These are phyloP conservation scores for Microplitis deprimator DNA, from an alignment of 2,888 invertebrate species.

Conservation along the genomic window DNA sequence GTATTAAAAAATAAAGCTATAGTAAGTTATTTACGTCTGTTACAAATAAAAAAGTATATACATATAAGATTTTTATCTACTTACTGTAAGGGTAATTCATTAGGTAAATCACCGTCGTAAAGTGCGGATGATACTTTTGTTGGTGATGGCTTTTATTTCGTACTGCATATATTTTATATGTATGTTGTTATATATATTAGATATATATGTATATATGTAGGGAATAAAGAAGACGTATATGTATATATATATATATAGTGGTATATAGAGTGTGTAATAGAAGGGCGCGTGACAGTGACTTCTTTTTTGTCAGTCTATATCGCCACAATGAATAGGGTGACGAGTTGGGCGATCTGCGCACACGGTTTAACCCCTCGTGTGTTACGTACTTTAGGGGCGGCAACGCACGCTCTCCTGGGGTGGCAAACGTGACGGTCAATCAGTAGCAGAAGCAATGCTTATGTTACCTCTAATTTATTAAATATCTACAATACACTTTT, in stretches of 20 bases:
- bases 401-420: constrained; percentile 49
- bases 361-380: constrained; percentile 41
- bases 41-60: neutral
- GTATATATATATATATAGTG: neutral
- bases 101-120: constrained; percentile 44
- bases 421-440: constrained; percentile 31
- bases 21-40: neutral
- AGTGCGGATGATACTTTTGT: constrained; percentile 5
- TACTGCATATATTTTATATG: neutral
- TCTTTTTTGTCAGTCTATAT: constrained; percentile 29
- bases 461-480: constrained; percentile 34
- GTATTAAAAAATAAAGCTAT: too few species aligned
- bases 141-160: constrained; percentile 6
- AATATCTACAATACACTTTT: neutral
- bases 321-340: constrained; percentile 30
- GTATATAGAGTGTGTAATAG: constrained; percentile 18
- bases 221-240: neutral
- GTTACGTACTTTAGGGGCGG: constrained; percentile 31
- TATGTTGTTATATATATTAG: neutral
- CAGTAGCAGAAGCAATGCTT: constrained; percentile 34
- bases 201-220: neutral
- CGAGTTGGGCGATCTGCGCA: constrained; percentile 35
- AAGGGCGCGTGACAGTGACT: constrained; percentile 24
- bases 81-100: constrained; percentile 46
- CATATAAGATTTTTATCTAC: neutral